Evolutionary conservation across 2,113 vertebrate species (phyloP).

Genomic region (Phalacrocorax aristotelis): DNA sequence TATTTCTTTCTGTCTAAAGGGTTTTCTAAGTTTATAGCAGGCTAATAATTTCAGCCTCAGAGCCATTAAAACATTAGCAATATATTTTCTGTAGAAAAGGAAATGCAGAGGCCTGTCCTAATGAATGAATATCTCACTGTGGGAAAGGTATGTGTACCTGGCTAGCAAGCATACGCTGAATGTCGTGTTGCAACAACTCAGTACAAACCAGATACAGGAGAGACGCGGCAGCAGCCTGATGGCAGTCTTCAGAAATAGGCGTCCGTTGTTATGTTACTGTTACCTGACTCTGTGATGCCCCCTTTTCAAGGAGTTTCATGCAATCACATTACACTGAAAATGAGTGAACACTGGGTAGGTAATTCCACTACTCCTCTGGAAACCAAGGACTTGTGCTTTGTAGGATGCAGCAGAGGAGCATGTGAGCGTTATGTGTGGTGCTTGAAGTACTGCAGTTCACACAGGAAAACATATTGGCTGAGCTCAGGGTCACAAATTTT

Average conservation of each 20-base stretch:
- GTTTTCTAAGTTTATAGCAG: background rate
- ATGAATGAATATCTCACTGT: background rate
- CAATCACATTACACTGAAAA: background rate
- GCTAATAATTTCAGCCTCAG: background rate
- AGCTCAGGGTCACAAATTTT: background rate
- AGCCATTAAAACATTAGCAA: background rate
- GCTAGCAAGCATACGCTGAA: background rate
- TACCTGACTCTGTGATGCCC: too few species aligned
- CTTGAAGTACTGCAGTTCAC: background rate
- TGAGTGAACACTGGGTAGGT: background rate
- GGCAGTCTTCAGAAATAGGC: background rate
- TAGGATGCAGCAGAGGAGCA: background rate
- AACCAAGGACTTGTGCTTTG: background rate
- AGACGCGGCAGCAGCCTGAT: background rate
- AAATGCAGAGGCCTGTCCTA: background rate
- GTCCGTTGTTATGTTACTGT: rapidly evolving
- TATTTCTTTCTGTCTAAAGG: background rate
- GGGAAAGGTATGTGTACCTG: background rate
- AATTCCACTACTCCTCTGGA: background rate
- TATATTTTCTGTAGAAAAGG: background rate
- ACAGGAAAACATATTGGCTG: background rate
- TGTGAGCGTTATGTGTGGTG: too few species aligned
- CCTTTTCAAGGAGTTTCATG: background rate
- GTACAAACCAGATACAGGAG: rapidly evolving
- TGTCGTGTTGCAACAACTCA: background rate